Base-by-base conservation (phyloP, 2,888 invertebrate species). In the Cryptocheilus praepositus region DNA sequence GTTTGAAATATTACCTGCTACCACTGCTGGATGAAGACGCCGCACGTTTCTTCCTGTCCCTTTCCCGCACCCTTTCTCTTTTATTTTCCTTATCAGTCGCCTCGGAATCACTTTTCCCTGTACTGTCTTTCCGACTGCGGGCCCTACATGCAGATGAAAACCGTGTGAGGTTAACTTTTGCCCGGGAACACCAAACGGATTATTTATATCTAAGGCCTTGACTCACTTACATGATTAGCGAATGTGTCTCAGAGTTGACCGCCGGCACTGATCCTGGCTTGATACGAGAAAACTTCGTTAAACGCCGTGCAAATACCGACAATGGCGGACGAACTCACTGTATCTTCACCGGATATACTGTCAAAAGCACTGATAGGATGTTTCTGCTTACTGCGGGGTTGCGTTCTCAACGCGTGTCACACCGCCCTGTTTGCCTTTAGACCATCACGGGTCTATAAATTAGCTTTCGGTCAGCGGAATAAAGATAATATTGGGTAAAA, bases 11-110 rank as follows among this genome's bases (percentile, higher is more conserved):
- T 93, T 93, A 93, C 89, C 94, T 95, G 82, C 94, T 94, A 63
- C 94, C 95, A 86, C 95, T 95, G 83, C 95, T 95, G 70, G 95
- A 95, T 0, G 95, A 94, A 46, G 94, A 95, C 21, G 94, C 94
- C 21, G 94, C 94, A 74, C 93, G 92, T 86, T 93, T 94, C 86
- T 94, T 94, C 81, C 91, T 91, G 18, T 91, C 92, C 54, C 90
- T 89, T 2, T 89, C 90, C 82, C 93, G 91, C 60, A 91, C 91
- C 77, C 91, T 90, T 67, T 92, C 92, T 77, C 92, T 92, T 85
- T 95, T 94, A 86, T 94, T 94, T 77, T 94, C 94, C 86, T 93
- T 93, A 70, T 93, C 93, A 21, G 93, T 92, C 51, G 91, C 90
- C 76, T 93, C 93, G 28, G 94, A 92, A 68, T 94, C 89, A 75